phyloP scores from a whole-genome alignment of 1,140 invertebrate genomes.

The Rhagoletis pomonella region DNA sequence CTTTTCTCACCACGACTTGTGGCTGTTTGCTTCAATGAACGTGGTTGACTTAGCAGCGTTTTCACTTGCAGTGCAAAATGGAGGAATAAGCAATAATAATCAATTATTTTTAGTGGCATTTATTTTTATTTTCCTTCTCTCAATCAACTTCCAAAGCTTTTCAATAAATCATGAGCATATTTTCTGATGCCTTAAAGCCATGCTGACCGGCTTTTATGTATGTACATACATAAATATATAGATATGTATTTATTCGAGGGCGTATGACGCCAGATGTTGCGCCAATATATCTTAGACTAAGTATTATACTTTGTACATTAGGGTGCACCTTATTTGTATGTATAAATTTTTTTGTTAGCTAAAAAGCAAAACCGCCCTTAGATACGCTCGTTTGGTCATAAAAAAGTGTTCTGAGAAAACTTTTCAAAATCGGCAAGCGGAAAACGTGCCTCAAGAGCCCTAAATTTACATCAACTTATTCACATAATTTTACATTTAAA shows the following conservation, averaged over 20 bases:
- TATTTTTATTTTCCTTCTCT: not conserved
- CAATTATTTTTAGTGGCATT: not conserved
- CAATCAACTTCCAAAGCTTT: not conserved
- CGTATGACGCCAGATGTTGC: not conserved
- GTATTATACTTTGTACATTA: too few relatives aligned
- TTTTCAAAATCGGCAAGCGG: too few relatives aligned
- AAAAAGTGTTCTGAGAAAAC: too few relatives aligned
- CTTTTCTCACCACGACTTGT: not conserved
- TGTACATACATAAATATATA: not conserved
- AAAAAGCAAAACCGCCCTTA: too few relatives aligned
- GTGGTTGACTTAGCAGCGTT: slow-evolving; percentile 11
- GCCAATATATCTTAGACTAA: not conserved
- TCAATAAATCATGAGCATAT: slow-evolving; percentile 8
- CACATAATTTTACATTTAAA: too few relatives aligned
- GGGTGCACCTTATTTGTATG: too few relatives aligned
- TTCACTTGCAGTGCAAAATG: not conserved
- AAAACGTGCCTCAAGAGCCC: too few relatives aligned
- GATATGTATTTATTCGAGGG: not conserved
- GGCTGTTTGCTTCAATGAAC: slow-evolving; percentile 19
- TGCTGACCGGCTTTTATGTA: not conserved
- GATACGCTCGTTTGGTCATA: too few relatives aligned
- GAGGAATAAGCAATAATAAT: not conserved
- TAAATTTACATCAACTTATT: too few relatives aligned
- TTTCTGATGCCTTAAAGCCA: not conserved
- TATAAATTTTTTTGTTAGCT: too few relatives aligned